Base-by-base conservation (phyloP, 2,797 vertebrate genomes). In the Silurus aristotelis region DNA sequence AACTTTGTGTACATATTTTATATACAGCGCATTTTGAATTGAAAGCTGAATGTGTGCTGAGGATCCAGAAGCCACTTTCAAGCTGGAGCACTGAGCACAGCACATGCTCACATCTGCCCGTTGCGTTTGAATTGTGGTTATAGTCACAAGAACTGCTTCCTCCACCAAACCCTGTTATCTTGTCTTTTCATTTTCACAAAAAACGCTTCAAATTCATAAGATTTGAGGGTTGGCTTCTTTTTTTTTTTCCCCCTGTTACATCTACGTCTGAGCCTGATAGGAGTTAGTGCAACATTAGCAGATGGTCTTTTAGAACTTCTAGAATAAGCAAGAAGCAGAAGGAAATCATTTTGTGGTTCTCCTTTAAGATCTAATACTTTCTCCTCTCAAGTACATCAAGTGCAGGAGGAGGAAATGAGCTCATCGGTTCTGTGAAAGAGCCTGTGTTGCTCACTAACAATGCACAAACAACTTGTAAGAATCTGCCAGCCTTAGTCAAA, bases 361-460 rank as follows among this genome's bases (percentile, higher is more conserved):
- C 76, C 27, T 79, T 61, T 63, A 79, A 77, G 75, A 60, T 38
- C 19, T 60, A 38, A 79, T 22, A 52, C 56, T 17, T 22, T 38
- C 27, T 60, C 5, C 25, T 77, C 27, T 77, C 55, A 61, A 60
- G 19, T 61, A 60, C 52, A 46, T 43, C 31, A 43, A 60, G 75
- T 61, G 75, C 60, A 60, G 60, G 8, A 79, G 22, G 31, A 64
- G 77, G 77, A 80, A 80, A 80, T 80, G 77, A 80, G 77, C 60
- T 64, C 58, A 80, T 80, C 60, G 8, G 60, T 48, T 78, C 25
- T 22, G 27, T 60, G 19, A 78, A 61, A 58, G 17, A 31, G 27
- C 17, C 27, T 78, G 7, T 38, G 31, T 27, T 61, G 56, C 10
- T 13, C 27, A 43, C 25, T 61, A 56, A 56, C 22, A 55, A 55